Conservation (phyloP, 2,797 vertebrate genomes). For the Acanthornis magna region DNA sequence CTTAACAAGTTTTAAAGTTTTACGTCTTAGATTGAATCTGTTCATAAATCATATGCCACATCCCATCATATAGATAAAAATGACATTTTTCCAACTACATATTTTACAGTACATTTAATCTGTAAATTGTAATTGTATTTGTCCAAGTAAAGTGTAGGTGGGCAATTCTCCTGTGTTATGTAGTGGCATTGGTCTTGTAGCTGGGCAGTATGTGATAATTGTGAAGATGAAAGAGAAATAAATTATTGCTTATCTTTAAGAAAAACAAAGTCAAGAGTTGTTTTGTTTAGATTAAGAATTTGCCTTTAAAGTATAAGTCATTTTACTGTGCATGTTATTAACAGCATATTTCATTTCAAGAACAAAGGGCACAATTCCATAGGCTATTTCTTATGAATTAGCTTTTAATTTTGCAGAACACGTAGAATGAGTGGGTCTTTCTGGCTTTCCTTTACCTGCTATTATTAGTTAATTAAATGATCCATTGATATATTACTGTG, state of each 20-base stretch:
- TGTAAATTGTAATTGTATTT: constrained; percentile 84
- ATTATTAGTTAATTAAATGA: not conserved
- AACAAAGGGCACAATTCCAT: not conserved
- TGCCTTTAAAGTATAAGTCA: constrained; percentile 33
- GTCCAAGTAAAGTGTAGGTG: constrained; percentile 88
- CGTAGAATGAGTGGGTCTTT: not conserved
- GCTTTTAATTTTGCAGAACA: not conserved
- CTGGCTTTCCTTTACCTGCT: not conserved
- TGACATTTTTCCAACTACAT: constrained; percentile 72
- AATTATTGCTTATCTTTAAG: constrained; percentile 91
- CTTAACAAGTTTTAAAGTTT: constrained; percentile 70
- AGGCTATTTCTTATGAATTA: not conserved
- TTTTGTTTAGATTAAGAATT: constrained; percentile 68
- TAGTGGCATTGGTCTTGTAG: constrained; percentile 89
- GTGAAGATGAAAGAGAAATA: constrained; percentile 91
- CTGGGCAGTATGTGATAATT: constrained; percentile 89
- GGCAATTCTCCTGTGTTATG: constrained; percentile 84
- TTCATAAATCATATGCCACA: constrained; percentile 71
- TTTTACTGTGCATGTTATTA: constrained; percentile 23
- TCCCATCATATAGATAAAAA: constrained; percentile 68
- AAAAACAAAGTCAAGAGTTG: constrained; percentile 56
- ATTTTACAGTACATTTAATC: constrained; percentile 87
- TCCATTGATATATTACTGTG: not conserved
- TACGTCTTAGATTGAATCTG: constrained; percentile 45
- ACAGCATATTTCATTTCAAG: not conserved